A percentile compares a stretch with the other conserved stretches of the same genome.
These are phyloP conservation scores for Dryocosmus kuriphilus DNA, from an alignment of 2,888 invertebrate genomes.

Conservation along the genomic window DNA sequence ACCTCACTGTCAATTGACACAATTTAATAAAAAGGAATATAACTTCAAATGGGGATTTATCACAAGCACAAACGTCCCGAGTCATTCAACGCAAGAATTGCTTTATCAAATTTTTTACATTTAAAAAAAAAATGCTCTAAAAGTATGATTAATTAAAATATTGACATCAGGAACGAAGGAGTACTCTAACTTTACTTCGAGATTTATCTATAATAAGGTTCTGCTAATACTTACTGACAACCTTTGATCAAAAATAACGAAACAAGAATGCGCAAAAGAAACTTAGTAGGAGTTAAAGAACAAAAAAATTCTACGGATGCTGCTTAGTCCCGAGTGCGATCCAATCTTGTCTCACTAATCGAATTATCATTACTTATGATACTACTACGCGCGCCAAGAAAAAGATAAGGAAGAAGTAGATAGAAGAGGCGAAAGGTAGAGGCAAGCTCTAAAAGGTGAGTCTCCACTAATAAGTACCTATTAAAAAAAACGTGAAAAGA, in stretches of 20 bases:
- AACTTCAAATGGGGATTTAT: background rate
- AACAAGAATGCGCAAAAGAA: background rate
- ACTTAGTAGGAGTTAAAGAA: background rate
- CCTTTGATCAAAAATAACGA: background rate
- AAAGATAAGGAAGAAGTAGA: slow-evolving; percentile 32
- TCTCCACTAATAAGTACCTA: slow-evolving; percentile 59
- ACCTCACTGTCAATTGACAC: background rate
- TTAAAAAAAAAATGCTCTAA: too few relatives aligned
- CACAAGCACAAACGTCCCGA: too few relatives aligned
- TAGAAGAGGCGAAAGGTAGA: slow-evolving; percentile 45
- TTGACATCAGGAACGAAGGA: too few relatives aligned
- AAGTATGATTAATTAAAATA: too few relatives aligned
- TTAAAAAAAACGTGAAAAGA: slow-evolving; percentile 46
- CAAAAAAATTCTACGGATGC: slow-evolving; percentile 29
- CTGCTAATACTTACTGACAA: background rate
- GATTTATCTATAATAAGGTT: background rate
- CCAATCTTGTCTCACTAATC: slow-evolving; percentile 72
- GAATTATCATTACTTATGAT: slow-evolving; percentile 76
- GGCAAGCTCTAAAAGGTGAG: slow-evolving; percentile 52
- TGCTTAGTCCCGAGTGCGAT: slow-evolving; percentile 56
- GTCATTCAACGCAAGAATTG: too few relatives aligned
- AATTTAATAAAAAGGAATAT: background rate
- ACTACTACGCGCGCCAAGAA: slow-evolving; percentile 60
- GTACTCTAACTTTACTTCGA: background rate
- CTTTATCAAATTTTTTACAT: too few relatives aligned